Conservation (phyloP, 2,797 vertebrate species). For the Acomys russatus region DNA sequence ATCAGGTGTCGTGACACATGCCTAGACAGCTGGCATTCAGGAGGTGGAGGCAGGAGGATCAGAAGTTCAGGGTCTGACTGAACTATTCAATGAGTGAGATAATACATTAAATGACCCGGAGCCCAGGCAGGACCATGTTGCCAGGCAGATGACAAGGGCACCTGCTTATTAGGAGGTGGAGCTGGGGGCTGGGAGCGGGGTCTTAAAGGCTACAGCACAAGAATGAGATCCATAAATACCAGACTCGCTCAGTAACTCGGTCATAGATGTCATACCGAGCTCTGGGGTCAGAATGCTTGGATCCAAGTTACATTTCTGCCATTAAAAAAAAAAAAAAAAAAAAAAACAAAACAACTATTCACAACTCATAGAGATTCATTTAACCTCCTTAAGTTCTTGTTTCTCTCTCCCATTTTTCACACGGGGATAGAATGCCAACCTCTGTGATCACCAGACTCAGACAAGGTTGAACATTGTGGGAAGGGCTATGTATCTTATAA, state of each 20-base stretch:
- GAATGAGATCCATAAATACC: neutral
- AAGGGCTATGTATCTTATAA: neutral
- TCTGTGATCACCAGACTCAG: slow-evolving; percentile 4
- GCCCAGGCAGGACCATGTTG: no score
- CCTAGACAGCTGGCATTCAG: neutral
- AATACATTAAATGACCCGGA: neutral
- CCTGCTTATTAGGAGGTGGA: neutral
- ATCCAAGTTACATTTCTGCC: neutral
- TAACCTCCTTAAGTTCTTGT: neutral
- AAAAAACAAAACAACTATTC: neutral
- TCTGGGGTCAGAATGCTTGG: neutral
- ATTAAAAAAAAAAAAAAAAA: neutral
- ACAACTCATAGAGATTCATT: neutral
- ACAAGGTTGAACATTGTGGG: neutral
- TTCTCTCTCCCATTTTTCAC: slow-evolving; percentile 58
- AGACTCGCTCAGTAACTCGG: neutral
- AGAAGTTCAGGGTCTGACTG: neutral
- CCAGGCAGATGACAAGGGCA: neutral
- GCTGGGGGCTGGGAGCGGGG: no score
- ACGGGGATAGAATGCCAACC: neutral
- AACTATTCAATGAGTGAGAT: neutral
- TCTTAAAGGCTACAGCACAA: neutral
- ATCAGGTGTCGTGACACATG: neutral
- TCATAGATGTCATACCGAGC: neutral
- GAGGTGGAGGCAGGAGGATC: neutral